Evolutionary conservation across 2,113 vertebrate species (phyloP), one percentile per base, ranked within the genome.

Genomic region (Pterocles orientalis): DNA sequence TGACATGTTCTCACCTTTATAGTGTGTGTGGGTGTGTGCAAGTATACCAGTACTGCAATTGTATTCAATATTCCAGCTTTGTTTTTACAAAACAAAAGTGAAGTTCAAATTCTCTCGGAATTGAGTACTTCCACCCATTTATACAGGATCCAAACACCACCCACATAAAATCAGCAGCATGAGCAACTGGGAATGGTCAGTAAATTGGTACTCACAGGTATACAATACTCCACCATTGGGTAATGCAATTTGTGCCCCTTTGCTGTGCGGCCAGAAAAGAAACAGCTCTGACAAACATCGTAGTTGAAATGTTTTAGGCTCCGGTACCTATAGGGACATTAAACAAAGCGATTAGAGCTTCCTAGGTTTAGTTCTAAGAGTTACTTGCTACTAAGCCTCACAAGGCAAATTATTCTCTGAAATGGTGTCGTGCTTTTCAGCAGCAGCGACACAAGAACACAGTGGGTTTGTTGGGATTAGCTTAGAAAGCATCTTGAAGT

Each of bases 301-400:
- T 99, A 99, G 98, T 99, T 99, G 98, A 99, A 99, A 98, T 99
- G 99, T 94, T 99, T 99, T 91, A 99, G 97, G 97, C 99, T 99
- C 91, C 99, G 98, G 97, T 99, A 99, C 97, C 99, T 99, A 87
- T 4, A 79, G 48, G 93, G 73, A 91, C 47, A 96, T 90, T 33
- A 88, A 93, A 61, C 57, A 92, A 84, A 79, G n/a, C 1, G 10
- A 85, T 94, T 81, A 96, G 72, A 60, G 12, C 14, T 89, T 89
- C 58, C 41, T 25, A 65, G 61, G 45, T 86, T 90, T 78, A 60
- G 9, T 73, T 85, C 36, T 88, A 91, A 82, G 79, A 60, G 68
- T 58, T 34, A 54, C 31, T 31, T 69, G 23, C 39, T 64, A 70
- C 33, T 83, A 92, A 93, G 80, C 43, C 18, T 92, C 62, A 76